Conservation (phyloP, 2,113 vertebrate genomes). For the Delphinus delphis region DNA sequence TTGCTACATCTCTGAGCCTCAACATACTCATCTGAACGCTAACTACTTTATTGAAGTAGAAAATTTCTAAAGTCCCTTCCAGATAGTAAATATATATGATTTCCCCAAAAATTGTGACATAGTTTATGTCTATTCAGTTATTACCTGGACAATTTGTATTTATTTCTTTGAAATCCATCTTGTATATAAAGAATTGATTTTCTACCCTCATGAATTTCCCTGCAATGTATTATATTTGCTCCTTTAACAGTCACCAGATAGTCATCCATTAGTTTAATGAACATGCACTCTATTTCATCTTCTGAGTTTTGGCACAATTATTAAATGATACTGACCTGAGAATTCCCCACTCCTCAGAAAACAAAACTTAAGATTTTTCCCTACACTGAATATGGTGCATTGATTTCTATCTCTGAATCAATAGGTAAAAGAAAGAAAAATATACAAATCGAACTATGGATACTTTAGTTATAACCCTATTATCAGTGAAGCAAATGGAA, state of each 20-base stretch:
- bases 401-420: background rate
- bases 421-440: background rate
- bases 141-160: background rate
- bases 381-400: background rate
- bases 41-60: background rate
- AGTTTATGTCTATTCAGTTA: background rate
- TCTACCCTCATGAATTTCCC: background rate
- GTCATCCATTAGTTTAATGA: background rate
- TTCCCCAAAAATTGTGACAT: background rate
- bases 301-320: background rate
- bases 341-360: background rate
- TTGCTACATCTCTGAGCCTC: background rate
- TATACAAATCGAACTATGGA: background rate
- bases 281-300: background rate
- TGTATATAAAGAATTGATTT: background rate
- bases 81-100: background rate
- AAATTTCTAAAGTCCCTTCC: background rate
- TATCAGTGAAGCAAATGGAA: background rate
- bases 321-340: background rate
- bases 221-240: background rate
- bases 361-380: background rate
- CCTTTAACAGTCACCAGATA: background rate
- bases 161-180: slow-evolving; percentile 20
- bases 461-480: background rate
- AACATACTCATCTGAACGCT: background rate